These are phyloP conservation scores for Lagria hirta DNA, from an alignment of 2,888 invertebrate species.

Conservation along the genomic window DNA sequence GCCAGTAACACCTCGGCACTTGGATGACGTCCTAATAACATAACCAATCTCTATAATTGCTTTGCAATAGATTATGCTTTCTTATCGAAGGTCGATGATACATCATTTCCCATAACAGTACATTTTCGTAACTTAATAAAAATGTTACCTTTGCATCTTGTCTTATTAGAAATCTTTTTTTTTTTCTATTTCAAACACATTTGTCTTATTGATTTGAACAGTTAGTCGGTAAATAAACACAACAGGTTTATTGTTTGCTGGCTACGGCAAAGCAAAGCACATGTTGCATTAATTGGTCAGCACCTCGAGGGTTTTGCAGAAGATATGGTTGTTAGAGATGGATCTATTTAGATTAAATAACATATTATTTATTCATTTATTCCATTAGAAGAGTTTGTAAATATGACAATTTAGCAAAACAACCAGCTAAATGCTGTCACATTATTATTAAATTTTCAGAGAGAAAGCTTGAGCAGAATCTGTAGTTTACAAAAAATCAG, in stretches of 20 bases:
- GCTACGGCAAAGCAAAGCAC: slow-evolving; percentile 3
- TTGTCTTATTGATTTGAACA: slow-evolving; percentile 22
- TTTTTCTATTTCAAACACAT: slow-evolving; percentile 26
- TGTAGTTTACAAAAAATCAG: too few relatives aligned
- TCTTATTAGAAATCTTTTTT: too few relatives aligned
- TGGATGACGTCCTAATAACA: slow-evolving; percentile 33
- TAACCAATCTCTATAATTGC: slow-evolving; percentile 27
- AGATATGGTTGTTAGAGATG: too few relatives aligned
- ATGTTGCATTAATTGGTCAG: slow-evolving; percentile 12
- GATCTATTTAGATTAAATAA: too few relatives aligned
- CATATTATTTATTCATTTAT: too few relatives aligned
- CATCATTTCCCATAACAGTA: slow-evolving; percentile 20
- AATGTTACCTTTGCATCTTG: slow-evolving; percentile 26
- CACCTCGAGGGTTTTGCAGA: too few relatives aligned
- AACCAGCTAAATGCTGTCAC: too few relatives aligned
- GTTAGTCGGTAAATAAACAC: slow-evolving; percentile 25
- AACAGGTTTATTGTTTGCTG: slow-evolving; percentile 18
- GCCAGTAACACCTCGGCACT: slow-evolving; percentile 32
- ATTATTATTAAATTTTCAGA: too few relatives aligned
- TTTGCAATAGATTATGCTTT: slow-evolving; percentile 30
- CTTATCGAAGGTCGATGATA: slow-evolving; percentile 33
- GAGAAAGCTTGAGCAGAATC: too few relatives aligned
- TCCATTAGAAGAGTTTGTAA: too few relatives aligned
- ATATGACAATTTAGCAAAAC: too few relatives aligned
- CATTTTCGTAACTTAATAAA: slow-evolving; percentile 28